Evolutionary conservation across 2,888 invertebrate species (phyloP).

Genomic region (Lordiphosa fenestrarum): DNA sequence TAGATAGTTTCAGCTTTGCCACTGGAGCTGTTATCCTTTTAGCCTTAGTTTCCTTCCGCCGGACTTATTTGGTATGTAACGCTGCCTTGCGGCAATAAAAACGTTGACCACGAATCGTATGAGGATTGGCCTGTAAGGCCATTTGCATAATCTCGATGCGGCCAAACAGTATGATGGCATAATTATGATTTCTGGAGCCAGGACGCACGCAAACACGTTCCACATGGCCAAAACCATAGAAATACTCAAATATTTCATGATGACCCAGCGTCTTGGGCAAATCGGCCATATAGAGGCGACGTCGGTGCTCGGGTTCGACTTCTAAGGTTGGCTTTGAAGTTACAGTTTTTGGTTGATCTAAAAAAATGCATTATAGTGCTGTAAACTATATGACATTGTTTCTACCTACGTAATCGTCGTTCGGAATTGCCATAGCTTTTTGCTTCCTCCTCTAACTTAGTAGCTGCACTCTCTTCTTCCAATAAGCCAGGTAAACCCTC

Average conservation of each 20-base stretch:
- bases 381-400: too few relatives aligned
- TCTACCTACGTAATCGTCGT: too few relatives aligned
- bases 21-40: too few relatives aligned
- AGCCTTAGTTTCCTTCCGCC: neutral
- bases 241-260: constrained; percentile 15
- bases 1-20: too few relatives aligned
- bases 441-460: too few relatives aligned
- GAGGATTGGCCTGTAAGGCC: constrained; percentile 18
- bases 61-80: neutral
- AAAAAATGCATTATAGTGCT: too few relatives aligned
- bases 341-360: too few relatives aligned
- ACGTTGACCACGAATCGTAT: constrained; percentile 2
- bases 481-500: too few relatives aligned
- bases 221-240: constrained; percentile 13
- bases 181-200: neutral
- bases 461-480: too few relatives aligned
- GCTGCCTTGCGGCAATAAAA: constrained; percentile 3
- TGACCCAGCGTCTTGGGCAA: constrained; percentile 5
- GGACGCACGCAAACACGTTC: constrained; percentile 8
- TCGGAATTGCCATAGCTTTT: too few relatives aligned
- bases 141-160: neutral
- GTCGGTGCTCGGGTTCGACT: neutral
- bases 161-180: constrained; percentile 13
- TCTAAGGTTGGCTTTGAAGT: too few relatives aligned
- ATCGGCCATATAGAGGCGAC: constrained; percentile 10